A percentile compares a stretch with the other conserved stretches of the same genome.
These are phyloP conservation scores for Aporrectodea caliginosa DNA, from an alignment of 1,140 invertebrate species.

Conservation along the genomic window DNA sequence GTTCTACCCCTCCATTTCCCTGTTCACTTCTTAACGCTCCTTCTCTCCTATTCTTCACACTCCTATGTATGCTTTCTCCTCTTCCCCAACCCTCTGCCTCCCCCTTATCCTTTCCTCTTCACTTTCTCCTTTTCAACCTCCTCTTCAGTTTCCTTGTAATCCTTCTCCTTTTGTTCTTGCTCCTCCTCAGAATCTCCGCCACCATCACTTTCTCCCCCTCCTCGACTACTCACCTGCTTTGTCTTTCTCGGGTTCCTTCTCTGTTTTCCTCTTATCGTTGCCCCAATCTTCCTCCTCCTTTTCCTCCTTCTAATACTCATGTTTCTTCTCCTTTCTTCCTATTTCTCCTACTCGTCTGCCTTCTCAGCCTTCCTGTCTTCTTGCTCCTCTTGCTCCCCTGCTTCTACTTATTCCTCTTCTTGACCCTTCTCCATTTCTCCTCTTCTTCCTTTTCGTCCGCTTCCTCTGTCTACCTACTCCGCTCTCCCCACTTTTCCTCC, in stretches of 20 bases:
- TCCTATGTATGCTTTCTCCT: too few species aligned
- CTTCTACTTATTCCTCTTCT: not conserved
- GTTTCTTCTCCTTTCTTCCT: not conserved
- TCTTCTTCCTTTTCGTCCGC: not conserved
- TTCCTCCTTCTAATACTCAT: not conserved
- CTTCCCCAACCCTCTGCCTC: not conserved
- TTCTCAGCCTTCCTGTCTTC: not conserved
- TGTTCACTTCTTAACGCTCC: too few species aligned
- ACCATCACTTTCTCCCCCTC: not conserved
- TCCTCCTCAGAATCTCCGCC: too few species aligned
- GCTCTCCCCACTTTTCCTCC: not conserved
- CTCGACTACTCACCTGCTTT: not conserved
- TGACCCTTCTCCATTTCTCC: not conserved
- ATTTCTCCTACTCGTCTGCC: not conserved
- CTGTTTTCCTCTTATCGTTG: not conserved
- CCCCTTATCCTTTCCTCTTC: not conserved
- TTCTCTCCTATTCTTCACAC: too few species aligned
- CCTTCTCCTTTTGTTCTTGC: too few species aligned
- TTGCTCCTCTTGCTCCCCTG: not conserved
- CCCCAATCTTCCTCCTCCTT: too few species aligned
- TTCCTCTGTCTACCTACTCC: not conserved
- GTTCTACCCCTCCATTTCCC: too few species aligned
- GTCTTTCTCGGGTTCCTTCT: not conserved
- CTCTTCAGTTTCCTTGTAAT: too few species aligned
- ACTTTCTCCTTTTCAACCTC: not conserved